These are phyloP conservation scores for Drosophila gunungcola DNA, from an alignment of 1,140 invertebrate genomes.

Conservation along the genomic window DNA sequence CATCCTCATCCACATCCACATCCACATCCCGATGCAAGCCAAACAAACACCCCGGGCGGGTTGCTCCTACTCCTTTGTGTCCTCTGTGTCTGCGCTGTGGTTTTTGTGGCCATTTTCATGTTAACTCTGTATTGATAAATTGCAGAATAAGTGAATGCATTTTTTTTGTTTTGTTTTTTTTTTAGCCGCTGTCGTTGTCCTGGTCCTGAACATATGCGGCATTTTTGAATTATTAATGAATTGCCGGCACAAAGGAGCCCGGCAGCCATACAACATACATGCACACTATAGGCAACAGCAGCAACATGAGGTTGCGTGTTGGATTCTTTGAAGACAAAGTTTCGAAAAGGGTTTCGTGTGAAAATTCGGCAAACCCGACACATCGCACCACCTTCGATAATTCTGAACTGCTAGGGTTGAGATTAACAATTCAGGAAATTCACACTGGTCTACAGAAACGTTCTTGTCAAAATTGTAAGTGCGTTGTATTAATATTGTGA, in stretches of 20 bases:
- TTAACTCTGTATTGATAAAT: conserved; percentile 73
- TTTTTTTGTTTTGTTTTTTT: conserved; percentile 26
- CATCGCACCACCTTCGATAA: conserved; percentile 3
- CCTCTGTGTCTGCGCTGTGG: conserved; percentile 45
- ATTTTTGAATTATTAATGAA: conserved; percentile 80
- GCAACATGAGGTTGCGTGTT: conserved; percentile 57
- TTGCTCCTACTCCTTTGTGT: conserved; percentile 32
- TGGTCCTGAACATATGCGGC: conserved; percentile 62
- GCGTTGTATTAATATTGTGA: conserved; percentile 21
- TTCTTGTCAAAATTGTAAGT: conserved; percentile 25
- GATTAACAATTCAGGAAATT: background rate
- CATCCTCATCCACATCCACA: background rate
- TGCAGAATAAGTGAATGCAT: conserved; percentile 76
- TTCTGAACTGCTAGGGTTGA: too few relatives aligned
- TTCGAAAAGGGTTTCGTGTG: conserved; percentile 62
- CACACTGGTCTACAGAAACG: background rate
- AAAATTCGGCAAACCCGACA: conserved; percentile 31
- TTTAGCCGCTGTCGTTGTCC: conserved; percentile 29
- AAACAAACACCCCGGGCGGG: conserved; percentile 41
- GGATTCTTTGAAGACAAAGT: conserved; percentile 20
- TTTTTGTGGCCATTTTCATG: conserved; percentile 66
- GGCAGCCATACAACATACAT: conserved; percentile 46
- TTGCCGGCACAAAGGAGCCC: conserved; percentile 70
- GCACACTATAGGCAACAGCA: conserved; percentile 7
- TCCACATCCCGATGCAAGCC: conserved; percentile 15